Percentiles rank a stretch among this genome's conserved stretches.
Evolutionary conservation across 2,113 vertebrate genomes (phyloP).

Genomic region (Petrocephalus microphthalmus): DNA sequence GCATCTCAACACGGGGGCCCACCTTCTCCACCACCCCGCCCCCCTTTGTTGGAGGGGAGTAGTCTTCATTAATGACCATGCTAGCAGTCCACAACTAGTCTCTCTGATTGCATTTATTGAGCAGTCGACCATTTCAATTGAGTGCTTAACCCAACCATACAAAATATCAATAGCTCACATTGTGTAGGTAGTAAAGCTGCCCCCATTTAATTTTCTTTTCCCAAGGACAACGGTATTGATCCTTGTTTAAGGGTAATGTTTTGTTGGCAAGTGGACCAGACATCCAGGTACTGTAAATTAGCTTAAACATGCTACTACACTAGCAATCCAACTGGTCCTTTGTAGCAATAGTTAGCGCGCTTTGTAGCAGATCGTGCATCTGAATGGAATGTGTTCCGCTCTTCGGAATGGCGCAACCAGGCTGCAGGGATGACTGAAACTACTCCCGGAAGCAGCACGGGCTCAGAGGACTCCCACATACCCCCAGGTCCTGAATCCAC

Average conservation of each 20-base stretch:
- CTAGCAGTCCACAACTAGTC: conserved; percentile 46
- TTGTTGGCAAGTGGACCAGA: conserved; percentile 41
- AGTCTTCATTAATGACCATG: conserved; percentile 35
- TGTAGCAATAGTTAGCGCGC: not conserved
- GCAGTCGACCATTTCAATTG: conserved; percentile 56
- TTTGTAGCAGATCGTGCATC: not conserved
- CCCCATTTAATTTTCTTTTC: conserved; percentile 49
- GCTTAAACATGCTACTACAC: not conserved
- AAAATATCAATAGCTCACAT: conserved; percentile 58
- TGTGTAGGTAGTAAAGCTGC: conserved; percentile 39
- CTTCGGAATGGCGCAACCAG: not conserved
- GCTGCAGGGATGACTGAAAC: not conserved
- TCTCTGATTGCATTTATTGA: conserved; percentile 60
- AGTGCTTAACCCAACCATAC: conserved; percentile 59
- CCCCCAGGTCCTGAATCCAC: not conserved
- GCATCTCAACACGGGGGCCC: not conserved
- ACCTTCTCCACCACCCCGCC: not conserved
- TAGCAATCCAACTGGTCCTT: not conserved
- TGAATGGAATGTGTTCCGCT: not conserved
- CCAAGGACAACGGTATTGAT: conserved; percentile 60
- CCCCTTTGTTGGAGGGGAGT: not conserved
- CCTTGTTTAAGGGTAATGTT: conserved; percentile 52
- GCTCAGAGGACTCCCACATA: not conserved
- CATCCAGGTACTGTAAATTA: conserved; percentile 33
- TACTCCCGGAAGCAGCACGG: not conserved